Evolutionary conservation across 2,113 vertebrate genomes (phyloP).

Genomic region (Nothobranchius kuhntae): DNA sequence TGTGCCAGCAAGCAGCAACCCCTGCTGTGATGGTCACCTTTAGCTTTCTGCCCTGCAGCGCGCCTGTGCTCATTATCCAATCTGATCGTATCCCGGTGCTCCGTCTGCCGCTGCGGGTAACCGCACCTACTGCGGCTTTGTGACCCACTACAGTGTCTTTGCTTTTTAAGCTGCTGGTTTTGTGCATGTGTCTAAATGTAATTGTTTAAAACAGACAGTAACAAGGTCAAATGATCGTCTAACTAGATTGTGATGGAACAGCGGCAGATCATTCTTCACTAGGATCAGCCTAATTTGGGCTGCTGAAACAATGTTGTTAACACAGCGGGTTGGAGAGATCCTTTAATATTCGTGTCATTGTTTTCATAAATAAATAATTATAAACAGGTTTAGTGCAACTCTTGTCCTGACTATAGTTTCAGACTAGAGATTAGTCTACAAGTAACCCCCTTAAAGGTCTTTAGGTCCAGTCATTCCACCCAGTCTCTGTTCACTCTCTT

Average conservation of each 20-base stretch:
- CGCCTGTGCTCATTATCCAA: conserved; percentile 42
- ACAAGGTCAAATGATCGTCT: conserved; percentile 43
- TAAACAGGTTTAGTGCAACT: no score
- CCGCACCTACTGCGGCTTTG: conserved; percentile 30
- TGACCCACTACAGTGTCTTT: conserved; percentile 17
- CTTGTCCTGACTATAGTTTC: conserved; percentile 4
- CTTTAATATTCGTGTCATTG: neutral
- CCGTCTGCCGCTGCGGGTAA: conserved; percentile 26
- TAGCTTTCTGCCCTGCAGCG: conserved; percentile 1
- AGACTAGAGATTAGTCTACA: neutral
- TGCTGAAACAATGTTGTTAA: conserved; percentile 8
- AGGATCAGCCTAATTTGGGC: conserved; percentile 8
- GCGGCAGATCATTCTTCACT: conserved; percentile 18
- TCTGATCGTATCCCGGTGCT: conserved; percentile 10
- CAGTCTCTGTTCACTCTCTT: neutral
- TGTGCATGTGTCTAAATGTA: neutral
- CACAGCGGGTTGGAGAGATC: conserved; percentile 1
- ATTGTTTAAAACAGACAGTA: conserved; percentile 11
- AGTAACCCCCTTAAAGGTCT: neutral
- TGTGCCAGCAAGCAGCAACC: neutral
- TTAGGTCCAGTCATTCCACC: no score
- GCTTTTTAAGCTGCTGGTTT: neutral
- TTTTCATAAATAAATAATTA: no score
- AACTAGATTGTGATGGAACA: conserved; percentile 16
- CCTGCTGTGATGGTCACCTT: conserved; percentile 48